Conservation (phyloP, 2,113 vertebrate genomes). For the Lagopus muta region DNA sequence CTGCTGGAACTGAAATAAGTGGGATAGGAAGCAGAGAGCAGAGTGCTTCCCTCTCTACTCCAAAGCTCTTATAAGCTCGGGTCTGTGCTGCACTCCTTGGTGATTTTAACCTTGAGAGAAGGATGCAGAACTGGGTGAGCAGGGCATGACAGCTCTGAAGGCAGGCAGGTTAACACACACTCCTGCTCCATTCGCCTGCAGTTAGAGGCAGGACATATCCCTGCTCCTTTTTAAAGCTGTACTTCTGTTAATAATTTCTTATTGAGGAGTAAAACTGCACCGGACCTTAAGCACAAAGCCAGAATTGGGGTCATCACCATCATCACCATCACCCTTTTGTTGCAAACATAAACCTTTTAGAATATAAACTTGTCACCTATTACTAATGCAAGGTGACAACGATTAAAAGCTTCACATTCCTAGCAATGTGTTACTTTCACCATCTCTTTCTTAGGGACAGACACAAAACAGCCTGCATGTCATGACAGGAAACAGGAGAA, state of each 20-base stretch:
- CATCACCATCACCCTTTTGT: background rate
- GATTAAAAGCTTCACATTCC: background rate
- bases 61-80: background rate
- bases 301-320: background rate
- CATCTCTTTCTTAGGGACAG: background rate
- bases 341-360: background rate
- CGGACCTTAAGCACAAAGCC: background rate
- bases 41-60: background rate
- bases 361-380: background rate
- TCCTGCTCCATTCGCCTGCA: background rate
- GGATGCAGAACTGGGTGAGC: background rate
- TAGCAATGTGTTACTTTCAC: background rate
- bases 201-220: background rate
- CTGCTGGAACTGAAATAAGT: background rate
- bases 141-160: background rate
- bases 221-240: background rate
- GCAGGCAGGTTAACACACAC: background rate
- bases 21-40: background rate
- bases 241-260: background rate
- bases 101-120: background rate
- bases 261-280: background rate
- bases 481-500: background rate
- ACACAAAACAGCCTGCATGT: background rate
- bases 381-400: background rate
- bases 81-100: background rate